Conservation (phyloP, 2,888 invertebrate species). For the Stramonita haemastoma region DNA sequence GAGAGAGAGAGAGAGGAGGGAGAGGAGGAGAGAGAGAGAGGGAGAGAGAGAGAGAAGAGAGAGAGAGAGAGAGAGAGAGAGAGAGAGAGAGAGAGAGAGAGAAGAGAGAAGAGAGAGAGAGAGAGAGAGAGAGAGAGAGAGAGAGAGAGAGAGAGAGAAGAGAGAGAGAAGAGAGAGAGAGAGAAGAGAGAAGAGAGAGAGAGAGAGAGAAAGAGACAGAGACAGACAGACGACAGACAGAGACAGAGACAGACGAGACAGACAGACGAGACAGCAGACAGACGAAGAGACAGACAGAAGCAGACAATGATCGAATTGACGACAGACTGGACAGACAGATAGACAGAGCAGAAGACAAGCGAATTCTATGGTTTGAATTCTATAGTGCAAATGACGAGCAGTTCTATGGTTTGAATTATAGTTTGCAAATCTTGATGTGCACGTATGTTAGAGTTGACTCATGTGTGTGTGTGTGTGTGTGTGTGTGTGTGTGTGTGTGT, state of each 20-base stretch:
- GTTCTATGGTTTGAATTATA: not conserved
- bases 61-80: conserved; percentile 1
- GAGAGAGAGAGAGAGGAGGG: not conserved
- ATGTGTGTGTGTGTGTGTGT: not conserved
- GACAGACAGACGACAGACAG: not conserved
- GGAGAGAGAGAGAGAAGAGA: conserved; percentile 4
- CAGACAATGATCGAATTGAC: not conserved
- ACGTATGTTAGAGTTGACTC: not conserved
- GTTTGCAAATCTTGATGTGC: not conserved
- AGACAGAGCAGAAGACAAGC: not conserved
- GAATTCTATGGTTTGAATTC: not conserved
- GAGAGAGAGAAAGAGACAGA: not conserved
- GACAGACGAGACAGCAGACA: not conserved
- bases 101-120: conserved; percentile 1
- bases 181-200: not conserved
- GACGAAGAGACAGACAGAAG: not conserved
- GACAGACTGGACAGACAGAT: too few species aligned
- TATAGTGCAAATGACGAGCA: not conserved
- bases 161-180: not conserved
- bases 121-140: conserved; percentile 22
- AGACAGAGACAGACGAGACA: not conserved
- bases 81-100: conserved; percentile 4
- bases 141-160: not conserved
- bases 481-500: not conserved
- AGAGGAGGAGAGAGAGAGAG: not conserved